Evolutionary conservation across 30 jellyfish, hydroid and myxozoan genomes (phyloP).

Genomic region (Aurelia sp.): DNA sequence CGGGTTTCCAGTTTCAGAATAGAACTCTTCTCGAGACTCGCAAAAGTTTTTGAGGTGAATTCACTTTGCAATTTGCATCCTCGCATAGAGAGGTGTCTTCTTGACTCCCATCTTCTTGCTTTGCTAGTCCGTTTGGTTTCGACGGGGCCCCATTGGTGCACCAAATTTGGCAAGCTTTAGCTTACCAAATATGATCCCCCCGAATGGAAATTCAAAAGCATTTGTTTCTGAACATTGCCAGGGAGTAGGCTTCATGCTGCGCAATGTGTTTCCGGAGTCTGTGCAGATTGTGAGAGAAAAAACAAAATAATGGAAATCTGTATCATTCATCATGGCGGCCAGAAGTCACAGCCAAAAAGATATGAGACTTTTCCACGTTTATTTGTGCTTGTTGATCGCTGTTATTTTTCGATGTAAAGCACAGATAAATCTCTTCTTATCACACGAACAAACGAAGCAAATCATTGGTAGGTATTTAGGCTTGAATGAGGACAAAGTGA

Average conservation of each 20-base stretch:
- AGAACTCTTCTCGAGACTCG: too few species aligned
- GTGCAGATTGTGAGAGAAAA: background rate
- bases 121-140: too few species aligned
- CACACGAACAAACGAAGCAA: constrained; percentile 48
- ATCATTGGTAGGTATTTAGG: constrained; percentile 33
- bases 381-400: too few species aligned
- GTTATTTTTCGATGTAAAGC: background rate
- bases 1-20: too few species aligned
- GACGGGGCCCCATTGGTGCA: too few species aligned
- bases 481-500: background rate
- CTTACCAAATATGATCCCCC: background rate
- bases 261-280: background rate
- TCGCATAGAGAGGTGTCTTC: too few species aligned
- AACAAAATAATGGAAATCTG: background rate
- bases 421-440: constrained; percentile 54
- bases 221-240: background rate
- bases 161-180: too few species aligned
- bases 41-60: too few species aligned
- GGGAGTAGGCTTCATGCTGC: constrained; percentile 3
- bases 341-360: background rate
- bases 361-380: too few species aligned
- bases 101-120: too few species aligned
- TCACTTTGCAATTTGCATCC: too few species aligned
- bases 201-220: background rate
- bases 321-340: background rate